These are phyloP conservation scores for Turdus rufiventris DNA, from an alignment of 2,113 vertebrate species.

Conservation along the genomic window DNA sequence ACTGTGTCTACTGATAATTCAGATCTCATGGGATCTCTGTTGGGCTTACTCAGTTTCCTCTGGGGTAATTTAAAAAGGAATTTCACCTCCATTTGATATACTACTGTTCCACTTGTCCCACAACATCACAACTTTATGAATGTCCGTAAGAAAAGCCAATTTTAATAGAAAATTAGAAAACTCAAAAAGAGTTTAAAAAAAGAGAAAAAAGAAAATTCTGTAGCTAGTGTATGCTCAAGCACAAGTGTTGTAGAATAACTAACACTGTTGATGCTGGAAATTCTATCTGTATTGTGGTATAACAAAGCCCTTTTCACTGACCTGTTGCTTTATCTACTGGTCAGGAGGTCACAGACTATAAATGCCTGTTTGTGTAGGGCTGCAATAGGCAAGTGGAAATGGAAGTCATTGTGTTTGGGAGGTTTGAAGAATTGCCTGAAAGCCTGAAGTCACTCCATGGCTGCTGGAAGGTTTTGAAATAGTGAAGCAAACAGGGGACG, in stretches of 20 bases:
- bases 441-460: not conserved
- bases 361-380: not conserved
- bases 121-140: not conserved
- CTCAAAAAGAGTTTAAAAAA: not conserved
- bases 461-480: not conserved
- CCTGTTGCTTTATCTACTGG: not conserved
- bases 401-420: not conserved
- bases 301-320: not conserved
- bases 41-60: not conserved
- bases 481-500: rapidly evolving
- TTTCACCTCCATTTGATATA: not conserved
- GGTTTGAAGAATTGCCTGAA: not conserved
- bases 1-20: not conserved
- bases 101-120: not conserved
- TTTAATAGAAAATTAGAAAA: not conserved
- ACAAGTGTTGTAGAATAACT: not conserved
- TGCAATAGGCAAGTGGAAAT: not conserved
- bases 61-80: not conserved
- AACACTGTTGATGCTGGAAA: not conserved
- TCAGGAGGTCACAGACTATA: not conserved
- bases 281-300: not conserved
- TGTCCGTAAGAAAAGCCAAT: not conserved
- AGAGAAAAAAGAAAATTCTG: not conserved
- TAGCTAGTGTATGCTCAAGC: not conserved
- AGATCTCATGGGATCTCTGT: not conserved